phyloP scores from a whole-genome alignment of 2,888 invertebrate genomes.

The Sphecodes monilicornis region DNA sequence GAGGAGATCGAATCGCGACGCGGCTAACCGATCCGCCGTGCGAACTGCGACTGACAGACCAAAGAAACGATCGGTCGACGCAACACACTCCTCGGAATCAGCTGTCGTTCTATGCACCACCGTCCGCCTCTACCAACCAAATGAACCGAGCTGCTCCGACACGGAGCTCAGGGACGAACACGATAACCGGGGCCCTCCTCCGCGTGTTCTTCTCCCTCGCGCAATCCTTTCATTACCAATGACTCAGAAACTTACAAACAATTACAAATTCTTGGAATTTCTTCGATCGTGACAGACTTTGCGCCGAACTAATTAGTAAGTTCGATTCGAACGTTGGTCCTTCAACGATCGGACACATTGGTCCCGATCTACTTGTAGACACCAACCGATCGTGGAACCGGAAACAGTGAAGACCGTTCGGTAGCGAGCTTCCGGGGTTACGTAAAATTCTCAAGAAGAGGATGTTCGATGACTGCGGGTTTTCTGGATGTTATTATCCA shows the following conservation, averaged over 20 bases:
- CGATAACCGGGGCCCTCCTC: constrained; percentile 35
- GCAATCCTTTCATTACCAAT: constrained; percentile 9
- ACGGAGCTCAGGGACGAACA: constrained; percentile 62
- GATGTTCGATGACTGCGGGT: constrained; percentile 23
- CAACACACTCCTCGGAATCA: constrained; percentile 65
- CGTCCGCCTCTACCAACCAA: constrained; percentile 63
- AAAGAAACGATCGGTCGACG: constrained; percentile 54
- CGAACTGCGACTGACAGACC: constrained; percentile 44
- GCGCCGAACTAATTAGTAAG: too few species aligned
- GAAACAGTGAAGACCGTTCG: not conserved
- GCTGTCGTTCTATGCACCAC: constrained; percentile 67
- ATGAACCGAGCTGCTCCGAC: constrained; percentile 64
- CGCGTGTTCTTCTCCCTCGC: not conserved
- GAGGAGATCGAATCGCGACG: not conserved
- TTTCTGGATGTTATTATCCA: not conserved
- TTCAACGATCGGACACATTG: too few species aligned
- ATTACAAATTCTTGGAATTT: not conserved
- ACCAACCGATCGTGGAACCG: not conserved
- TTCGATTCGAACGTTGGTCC: too few species aligned
- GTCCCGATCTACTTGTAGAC: too few species aligned
- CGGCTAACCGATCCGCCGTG: constrained; percentile 40
- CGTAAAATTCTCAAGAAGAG: not conserved
- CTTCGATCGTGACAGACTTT: not conserved
- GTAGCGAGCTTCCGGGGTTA: not conserved
- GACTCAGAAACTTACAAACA: constrained; percentile 29